Base-by-base conservation (phyloP, 2,888 invertebrate species). In the Microctonus aethiopoides region DNA sequence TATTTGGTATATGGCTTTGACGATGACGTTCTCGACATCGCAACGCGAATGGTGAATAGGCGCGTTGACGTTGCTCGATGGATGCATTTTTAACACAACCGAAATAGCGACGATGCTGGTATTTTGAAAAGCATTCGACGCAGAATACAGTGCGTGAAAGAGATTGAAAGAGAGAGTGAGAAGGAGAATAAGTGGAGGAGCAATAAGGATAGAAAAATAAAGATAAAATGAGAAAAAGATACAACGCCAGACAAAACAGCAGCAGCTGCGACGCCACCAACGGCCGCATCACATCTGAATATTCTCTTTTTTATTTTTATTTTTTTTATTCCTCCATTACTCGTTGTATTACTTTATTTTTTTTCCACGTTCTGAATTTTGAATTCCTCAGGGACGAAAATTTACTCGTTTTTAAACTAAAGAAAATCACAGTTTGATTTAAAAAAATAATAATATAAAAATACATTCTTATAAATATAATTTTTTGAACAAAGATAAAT, bases 81-180 rank as follows among this genome's bases (percentile, higher is more conserved):
- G 80, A 82, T 85, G 83, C 83, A 83, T 84, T 85, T 86, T 86
- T 84, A 83, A 84, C 80, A 78, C 79, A 78, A 84, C 84, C 73
- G 79, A 86, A 86, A 86, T 86, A 86, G 84, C 83, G 78, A 68
- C 76, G 51, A 65, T 69, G n/a, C 60, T 60, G 76, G 74, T 74
- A 76, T 76, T 75, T 75, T 72, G 76, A 77, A 79, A 75, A 75
- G 74, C 75, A 73, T 76, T 77, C 69, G 70, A 76, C 73, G 74
- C 62, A 66, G 66, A 51, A 72, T 57, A 65, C 32, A 68, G 72
- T n/a, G 39, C n/a, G n/a, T 39, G 39, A 39, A n/a, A n/a, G n/a
- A n/a, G n/a, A n/a, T n/a, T n/a, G n/a, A 29, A 29, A 5, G 29
- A 5, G 3, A 29, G 29, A 29, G 29, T 29, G 29, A 29, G 29